Evolutionary conservation across 2,888 invertebrate genomes (phyloP).

Genomic region (Pristionchus japonicus): DNA sequence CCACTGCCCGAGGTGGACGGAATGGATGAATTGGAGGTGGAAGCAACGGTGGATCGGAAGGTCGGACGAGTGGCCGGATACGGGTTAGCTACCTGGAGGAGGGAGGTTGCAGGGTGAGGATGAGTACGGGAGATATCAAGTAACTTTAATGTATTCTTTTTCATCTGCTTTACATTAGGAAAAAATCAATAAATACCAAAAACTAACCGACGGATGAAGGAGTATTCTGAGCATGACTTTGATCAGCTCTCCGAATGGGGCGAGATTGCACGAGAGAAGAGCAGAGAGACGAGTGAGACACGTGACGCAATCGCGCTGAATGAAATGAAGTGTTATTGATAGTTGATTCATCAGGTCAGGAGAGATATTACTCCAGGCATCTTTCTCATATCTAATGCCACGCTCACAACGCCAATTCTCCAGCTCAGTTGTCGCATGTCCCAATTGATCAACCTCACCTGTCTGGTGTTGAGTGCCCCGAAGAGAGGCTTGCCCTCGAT

Average conservation of each 20-base stretch:
- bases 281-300: conserved; percentile 68
- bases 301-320: conserved; percentile 71
- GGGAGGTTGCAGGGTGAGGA: neutral
- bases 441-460: too few relatives aligned
- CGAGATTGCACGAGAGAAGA: conserved; percentile 65
- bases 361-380: neutral
- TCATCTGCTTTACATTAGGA: too few relatives aligned
- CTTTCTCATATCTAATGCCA: neutral
- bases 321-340: too few relatives aligned
- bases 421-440: neutral
- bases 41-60: conserved; percentile 15
- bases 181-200: too few relatives aligned
- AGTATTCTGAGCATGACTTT: conserved; percentile 62
- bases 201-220: conserved; percentile 50
- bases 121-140: too few relatives aligned
- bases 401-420: neutral
- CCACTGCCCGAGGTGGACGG: neutral
- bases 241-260: conserved; percentile 59
- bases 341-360: neutral
- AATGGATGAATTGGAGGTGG: conserved; percentile 14
- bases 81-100: conserved; percentile 36
- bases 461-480: conserved; percentile 78
- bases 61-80: conserved; percentile 33
- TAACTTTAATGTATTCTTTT: too few relatives aligned
- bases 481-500: conserved; percentile 78